Base-by-base conservation (phyloP, 1,140 invertebrate genomes). In the Solen grandis region DNA sequence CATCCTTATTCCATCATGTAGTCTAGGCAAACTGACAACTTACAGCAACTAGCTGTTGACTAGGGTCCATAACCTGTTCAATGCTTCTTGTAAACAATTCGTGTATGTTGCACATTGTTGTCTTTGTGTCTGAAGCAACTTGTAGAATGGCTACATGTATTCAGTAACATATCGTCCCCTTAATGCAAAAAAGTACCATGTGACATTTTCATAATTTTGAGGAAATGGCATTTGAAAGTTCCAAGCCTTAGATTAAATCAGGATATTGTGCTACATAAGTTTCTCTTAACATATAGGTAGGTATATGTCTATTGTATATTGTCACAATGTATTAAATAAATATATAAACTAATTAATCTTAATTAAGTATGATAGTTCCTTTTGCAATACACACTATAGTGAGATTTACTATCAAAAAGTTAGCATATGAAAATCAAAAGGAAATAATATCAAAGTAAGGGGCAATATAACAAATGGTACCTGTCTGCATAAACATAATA, bases 181-280 rank as follows among this genome's bases (percentile, higher is more conserved):
- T 72, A 57, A 57, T 57, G 69, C 69, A 31, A 72, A 72, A 72
- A 55, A 33, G 69, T 72, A 72, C 66, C 38, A 70, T 52, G 38
- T 70, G 66, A 72, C 69, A 72, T 72, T 72, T 72, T 72, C 52
- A 72, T 72, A n/a, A 52, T 57, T 57, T 57, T 57, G 69, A 72
- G 69, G 59, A 72, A 72, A 72, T 55, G 50, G 31, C 69, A 36
- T 72, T 72, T 72, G 36, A 72, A 57, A 33, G 27, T 70, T 70
- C 14, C 3, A 70, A 70, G 50, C 22, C 33, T 25, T 72, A 72
- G 25, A 72, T 72, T 54, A 72, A 72, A 57, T 57, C 29, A 72
- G 33, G 50, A 33, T 57, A 36, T 57, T 72, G 38, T 5, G 8
- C 2, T n/a, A 31, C 62, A 65, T 13, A 16, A 55, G 1, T 57